Conservation (phyloP, 2,888 invertebrate genomes). For the Plebejus argus region DNA sequence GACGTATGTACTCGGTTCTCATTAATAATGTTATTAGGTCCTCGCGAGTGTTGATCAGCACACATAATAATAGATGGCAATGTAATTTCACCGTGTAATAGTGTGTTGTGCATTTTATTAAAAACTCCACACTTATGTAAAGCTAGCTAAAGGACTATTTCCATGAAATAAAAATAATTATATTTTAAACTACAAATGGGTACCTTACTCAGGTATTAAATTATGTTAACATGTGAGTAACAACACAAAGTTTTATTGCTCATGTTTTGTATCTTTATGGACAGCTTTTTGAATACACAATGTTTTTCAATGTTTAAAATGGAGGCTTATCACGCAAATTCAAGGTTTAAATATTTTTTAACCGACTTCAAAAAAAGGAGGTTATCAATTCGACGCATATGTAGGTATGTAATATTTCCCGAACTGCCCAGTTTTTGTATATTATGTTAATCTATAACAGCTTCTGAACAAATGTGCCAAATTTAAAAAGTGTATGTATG, state of each 20-base stretch:
- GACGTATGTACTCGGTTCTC: not conserved
- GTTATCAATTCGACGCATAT: no score
- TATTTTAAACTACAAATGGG: no score
- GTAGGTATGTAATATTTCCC: no score
- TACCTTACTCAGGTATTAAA: no score
- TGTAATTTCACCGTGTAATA: not conserved
- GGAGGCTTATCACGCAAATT: not conserved
- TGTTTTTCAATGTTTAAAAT: not conserved
- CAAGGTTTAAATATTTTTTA: not conserved
- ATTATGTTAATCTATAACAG: no score
- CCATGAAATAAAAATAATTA: no score
- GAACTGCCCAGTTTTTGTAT: no score
- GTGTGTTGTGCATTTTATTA: not conserved
- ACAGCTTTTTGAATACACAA: not conserved
- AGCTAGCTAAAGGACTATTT: no score
- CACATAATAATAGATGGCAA: not conserved
- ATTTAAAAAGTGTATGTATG: no score
- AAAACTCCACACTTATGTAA: not conserved
- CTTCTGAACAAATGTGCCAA: no score
- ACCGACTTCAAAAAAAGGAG: no score
- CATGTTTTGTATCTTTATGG: not conserved
- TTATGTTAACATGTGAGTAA: not conserved
- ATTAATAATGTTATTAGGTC: not conserved
- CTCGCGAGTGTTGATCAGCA: not conserved
- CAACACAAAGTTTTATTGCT: not conserved